Conservation (phyloP, 2,888 invertebrate genomes). For the Allacma fusca region DNA sequence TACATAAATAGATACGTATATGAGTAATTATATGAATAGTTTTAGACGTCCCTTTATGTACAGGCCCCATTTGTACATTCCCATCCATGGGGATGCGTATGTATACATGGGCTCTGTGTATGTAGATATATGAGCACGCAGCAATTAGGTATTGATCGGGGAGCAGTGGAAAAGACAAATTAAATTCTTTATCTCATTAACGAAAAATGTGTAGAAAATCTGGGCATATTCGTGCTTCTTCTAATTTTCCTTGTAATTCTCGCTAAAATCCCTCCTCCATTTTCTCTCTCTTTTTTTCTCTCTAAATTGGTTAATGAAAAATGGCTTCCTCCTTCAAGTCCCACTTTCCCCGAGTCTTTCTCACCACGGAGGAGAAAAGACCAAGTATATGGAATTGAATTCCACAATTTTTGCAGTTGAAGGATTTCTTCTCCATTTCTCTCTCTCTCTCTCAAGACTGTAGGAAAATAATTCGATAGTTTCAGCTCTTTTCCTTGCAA, state of each 20-base stretch:
- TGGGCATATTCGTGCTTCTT: slow-evolving; percentile 12
- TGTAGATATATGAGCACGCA: neutral
- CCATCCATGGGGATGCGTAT: too few relatives aligned
- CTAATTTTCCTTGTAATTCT: slow-evolving; percentile 8
- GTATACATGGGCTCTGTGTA: neutral
- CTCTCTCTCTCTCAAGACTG: too few relatives aligned
- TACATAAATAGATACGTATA: too few relatives aligned
- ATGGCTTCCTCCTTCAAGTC: neutral
- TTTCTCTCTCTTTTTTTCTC: neutral
- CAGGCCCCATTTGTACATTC: too few relatives aligned
- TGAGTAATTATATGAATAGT: too few relatives aligned
- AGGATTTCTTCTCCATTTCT: too few relatives aligned
- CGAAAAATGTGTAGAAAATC: slow-evolving; percentile 1
- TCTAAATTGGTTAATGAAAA: slow-evolving; percentile 16
- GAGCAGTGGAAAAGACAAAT: neutral
- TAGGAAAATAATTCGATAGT: too few relatives aligned
- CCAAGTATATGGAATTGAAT: too few relatives aligned
- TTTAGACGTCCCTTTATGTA: too few relatives aligned
- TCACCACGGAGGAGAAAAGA: neutral
- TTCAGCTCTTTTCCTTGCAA: too few relatives aligned
- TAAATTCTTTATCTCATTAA: slow-evolving; percentile 16
- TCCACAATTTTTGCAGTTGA: too few relatives aligned
- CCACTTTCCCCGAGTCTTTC: neutral
- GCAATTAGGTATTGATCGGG: slow-evolving; percentile 12
- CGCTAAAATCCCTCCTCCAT: slow-evolving; percentile 1